These are phyloP conservation scores for Notocelia uddmanniana DNA, from an alignment of 2,888 invertebrate species.

Conservation along the genomic window DNA sequence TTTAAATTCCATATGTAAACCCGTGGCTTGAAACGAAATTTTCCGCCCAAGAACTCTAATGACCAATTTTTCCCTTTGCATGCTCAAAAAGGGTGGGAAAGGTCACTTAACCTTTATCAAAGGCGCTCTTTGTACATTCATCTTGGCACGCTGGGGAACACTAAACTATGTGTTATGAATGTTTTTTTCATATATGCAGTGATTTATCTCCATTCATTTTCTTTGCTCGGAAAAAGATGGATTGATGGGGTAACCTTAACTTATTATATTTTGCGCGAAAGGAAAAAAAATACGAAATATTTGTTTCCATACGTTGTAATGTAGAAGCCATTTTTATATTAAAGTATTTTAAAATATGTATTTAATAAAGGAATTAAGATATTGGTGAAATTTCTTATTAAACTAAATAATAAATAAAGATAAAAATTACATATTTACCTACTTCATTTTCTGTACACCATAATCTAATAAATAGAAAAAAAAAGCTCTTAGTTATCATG, in stretches of 20 bases:
- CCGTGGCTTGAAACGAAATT: neutral
- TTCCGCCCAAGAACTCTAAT: neutral
- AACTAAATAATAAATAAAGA: no score
- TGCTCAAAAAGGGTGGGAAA: constrained; percentile 8
- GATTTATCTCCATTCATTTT: constrained; percentile 28
- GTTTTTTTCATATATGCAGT: constrained; percentile 22
- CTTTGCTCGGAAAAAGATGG: constrained; percentile 10
- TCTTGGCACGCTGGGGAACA: constrained; percentile 32
- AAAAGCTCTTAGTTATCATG: no score
- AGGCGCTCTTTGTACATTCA: constrained; percentile 10
- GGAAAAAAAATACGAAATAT: no score
- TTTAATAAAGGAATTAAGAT: no score
- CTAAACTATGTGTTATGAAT: constrained; percentile 8
- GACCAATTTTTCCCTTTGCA: constrained; percentile 23
- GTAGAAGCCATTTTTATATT: no score
- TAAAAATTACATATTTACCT: no score
- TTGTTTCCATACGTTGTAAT: no score
- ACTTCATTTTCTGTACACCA: no score
- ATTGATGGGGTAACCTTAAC: neutral
- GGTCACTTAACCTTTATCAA: constrained; percentile 38
- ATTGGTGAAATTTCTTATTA: no score
- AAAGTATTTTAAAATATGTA: no score
- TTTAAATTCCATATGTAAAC: neutral
- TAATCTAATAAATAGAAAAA: no score
- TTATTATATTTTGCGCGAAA: neutral